Conservation (phyloP, 2,797 vertebrate genomes). For the Platalea minor region DNA sequence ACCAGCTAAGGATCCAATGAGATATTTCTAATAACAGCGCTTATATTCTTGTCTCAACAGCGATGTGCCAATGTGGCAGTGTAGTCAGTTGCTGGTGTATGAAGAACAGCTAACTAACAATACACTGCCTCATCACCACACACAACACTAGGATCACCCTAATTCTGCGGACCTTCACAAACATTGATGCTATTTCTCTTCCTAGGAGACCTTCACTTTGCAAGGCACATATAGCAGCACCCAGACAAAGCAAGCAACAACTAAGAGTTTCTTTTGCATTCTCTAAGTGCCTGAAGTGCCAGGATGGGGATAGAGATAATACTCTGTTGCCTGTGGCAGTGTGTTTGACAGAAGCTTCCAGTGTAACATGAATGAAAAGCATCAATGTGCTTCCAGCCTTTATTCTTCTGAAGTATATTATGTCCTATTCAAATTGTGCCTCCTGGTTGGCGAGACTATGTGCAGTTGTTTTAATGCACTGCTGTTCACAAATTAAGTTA, state of each 20-base stretch:
- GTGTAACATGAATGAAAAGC: neutral
- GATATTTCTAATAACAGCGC: neutral
- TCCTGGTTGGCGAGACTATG: neutral
- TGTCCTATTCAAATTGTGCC: neutral
- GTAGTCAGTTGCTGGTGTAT: conserved; percentile 69
- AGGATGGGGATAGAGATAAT: neutral
- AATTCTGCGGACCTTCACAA: neutral
- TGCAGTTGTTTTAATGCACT: neutral
- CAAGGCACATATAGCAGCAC: neutral
- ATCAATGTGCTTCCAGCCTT: neutral
- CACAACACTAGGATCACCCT: neutral
- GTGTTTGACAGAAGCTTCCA: neutral
- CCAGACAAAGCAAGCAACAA: neutral
- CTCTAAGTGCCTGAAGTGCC: neutral
- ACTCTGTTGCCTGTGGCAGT: neutral
- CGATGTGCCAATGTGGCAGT: conserved; percentile 65
- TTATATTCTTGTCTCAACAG: neutral
- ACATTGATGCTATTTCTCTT: neutral
- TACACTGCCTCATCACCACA: conserved; percentile 73
- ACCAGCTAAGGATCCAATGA: neutral
- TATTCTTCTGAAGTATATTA: neutral
- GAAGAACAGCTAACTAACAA: conserved; percentile 70
- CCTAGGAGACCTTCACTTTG: neutral
- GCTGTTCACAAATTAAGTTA: neutral
- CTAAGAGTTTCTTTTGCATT: neutral